These are phyloP conservation scores for Suncus etruscus DNA, from an alignment of 2,113 vertebrate genomes.

Conservation along the genomic window DNA sequence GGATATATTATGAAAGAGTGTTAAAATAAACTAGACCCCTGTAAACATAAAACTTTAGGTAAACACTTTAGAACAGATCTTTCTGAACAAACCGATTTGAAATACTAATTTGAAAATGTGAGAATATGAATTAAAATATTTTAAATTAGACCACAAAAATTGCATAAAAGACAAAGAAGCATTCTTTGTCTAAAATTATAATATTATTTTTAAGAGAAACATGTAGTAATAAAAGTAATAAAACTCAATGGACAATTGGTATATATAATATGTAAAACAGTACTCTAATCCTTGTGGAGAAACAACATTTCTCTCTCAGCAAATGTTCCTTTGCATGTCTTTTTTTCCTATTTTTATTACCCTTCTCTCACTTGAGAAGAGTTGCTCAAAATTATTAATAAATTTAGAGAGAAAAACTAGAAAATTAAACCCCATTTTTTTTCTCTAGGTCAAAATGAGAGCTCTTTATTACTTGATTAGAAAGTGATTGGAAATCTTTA, in stretches of 20 bases:
- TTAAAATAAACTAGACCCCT: too few relatives aligned
- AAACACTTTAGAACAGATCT: too few relatives aligned
- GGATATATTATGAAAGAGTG: background rate
- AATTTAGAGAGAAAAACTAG: background rate
- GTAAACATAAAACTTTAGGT: too few relatives aligned
- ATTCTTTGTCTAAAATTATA: too few relatives aligned
- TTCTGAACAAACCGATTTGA: too few relatives aligned
- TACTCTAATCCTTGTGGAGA: background rate
- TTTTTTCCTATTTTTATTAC: background rate
- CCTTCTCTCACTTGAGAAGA: background rate
- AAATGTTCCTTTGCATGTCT: background rate
- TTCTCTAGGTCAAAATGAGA: background rate
- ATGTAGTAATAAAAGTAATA: background rate
- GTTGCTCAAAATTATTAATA: background rate
- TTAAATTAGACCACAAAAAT: too few relatives aligned
- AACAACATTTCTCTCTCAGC: rapidly evolving
- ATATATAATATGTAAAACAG: background rate
- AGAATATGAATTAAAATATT: too few relatives aligned
- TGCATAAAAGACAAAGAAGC: too few relatives aligned
- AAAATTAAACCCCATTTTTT: conserved; percentile 24
- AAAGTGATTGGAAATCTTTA: too few relatives aligned
- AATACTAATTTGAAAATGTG: too few relatives aligned
- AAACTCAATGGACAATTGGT: background rate
- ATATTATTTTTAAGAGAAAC: too few relatives aligned
- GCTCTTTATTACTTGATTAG: too few relatives aligned